Percentiles rank a stretch among this genome's conserved stretches.
Conservation (phyloP, 2,888 invertebrate species). For the Eilema depressum region DNA sequence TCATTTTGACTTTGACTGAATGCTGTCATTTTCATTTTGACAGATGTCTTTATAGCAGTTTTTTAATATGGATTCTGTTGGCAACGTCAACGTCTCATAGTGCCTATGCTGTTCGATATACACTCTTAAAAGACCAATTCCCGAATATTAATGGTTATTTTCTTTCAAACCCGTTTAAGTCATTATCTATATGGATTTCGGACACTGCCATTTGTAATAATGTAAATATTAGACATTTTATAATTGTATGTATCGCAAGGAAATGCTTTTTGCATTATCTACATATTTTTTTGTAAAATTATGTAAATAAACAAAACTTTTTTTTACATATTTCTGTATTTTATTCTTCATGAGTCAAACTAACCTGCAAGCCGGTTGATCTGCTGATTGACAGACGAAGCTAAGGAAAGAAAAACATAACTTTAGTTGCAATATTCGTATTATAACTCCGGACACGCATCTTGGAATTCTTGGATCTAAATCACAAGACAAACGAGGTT, state of each 20-base stretch:
- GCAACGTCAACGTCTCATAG: too few species aligned
- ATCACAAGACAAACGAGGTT: too few species aligned
- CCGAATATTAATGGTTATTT: slow-evolving; percentile 15
- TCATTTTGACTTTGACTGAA: background rate
- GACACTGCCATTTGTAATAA: slow-evolving; percentile 42
- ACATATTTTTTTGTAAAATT: slow-evolving; percentile 48
- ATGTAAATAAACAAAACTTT: slow-evolving; percentile 60
- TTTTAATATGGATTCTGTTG: too few species aligned
- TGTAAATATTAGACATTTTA: slow-evolving; percentile 43
- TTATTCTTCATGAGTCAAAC: background rate
- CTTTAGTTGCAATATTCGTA: too few species aligned
- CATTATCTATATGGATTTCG: slow-evolving; percentile 15
- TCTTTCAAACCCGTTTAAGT: background rate
- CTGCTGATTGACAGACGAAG: too few species aligned
- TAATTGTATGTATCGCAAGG: slow-evolving; percentile 32
- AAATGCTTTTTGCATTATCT: slow-evolving; percentile 46
- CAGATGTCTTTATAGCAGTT: too few species aligned
- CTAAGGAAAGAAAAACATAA: too few species aligned
- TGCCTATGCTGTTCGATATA: too few species aligned
- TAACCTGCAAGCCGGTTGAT: too few species aligned
- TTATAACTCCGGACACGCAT: too few species aligned
- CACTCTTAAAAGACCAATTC: background rate
- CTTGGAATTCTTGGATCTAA: too few species aligned
- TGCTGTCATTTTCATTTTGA: background rate
- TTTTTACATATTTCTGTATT: slow-evolving; percentile 23